Percentiles rank a stretch among this genome's conserved stretches.
Evolutionary conservation across 1,140 invertebrate genomes (phyloP).

Genomic region (Apis mellifera): Amel_HAv3.1 CM009934.2:2495501-2496000

Average conservation of each 20-base stretch:
- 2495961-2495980: too few species aligned
- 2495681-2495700: conserved; percentile 75
- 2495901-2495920: too few species aligned
- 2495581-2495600: conserved; percentile 48
- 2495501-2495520: neutral
- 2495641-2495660: conserved; percentile 76
- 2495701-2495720: conserved; percentile 78
- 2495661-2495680: conserved; percentile 77
- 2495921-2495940: too few species aligned
- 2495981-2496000: neutral
- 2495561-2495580: conserved; percentile 20
- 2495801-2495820: conserved; percentile 34
- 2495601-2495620: conserved; percentile 74
- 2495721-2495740: conserved; percentile 76
- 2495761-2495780: conserved; percentile 34
- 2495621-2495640: conserved; percentile 74
- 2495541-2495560: conserved; percentile 1
- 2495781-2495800: conserved; percentile 32
- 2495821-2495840: conserved; percentile 27
- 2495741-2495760: conserved; percentile 59
- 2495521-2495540: neutral
- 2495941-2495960: too few species aligned
- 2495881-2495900: too few species aligned
- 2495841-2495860: conserved; percentile 38
- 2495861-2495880: neutral